phyloP scores from a whole-genome alignment of 2,888 invertebrate species.

The Leptinotarsa tumamoca region DNA sequence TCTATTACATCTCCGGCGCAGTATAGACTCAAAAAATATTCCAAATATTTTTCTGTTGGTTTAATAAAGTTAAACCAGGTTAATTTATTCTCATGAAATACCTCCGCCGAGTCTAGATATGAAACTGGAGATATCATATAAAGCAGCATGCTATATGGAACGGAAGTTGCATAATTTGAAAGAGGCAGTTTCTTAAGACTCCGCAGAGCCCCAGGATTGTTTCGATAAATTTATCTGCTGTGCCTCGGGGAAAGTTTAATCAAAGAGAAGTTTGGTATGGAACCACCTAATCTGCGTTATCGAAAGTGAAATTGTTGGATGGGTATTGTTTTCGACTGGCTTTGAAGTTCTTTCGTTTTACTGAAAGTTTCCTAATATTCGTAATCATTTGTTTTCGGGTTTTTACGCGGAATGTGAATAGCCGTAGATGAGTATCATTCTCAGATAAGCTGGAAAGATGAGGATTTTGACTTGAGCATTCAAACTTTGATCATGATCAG shows the following conservation, averaged over 20 bases:
- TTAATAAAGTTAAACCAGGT: slow-evolving; percentile 40
- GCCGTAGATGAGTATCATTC: not conserved
- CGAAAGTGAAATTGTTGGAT: slow-evolving; percentile 31
- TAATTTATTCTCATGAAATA: slow-evolving; percentile 43
- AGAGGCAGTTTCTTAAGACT: slow-evolving; percentile 29
- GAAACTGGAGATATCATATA: slow-evolving; percentile 36
- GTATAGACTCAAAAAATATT: slow-evolving; percentile 23
- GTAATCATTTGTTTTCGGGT: slow-evolving; percentile 9
- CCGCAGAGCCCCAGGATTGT: slow-evolving; percentile 24
- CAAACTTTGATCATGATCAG: too few species aligned
- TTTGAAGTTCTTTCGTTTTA: slow-evolving; percentile 9
- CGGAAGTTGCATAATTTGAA: slow-evolving; percentile 40
- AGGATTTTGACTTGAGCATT: not conserved
- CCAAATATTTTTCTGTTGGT: slow-evolving; percentile 34
- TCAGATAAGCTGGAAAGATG: not conserved
- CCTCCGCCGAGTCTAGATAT: slow-evolving; percentile 33
- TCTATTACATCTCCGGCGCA: not conserved
- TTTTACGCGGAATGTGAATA: not conserved
- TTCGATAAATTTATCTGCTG: slow-evolving; percentile 31
- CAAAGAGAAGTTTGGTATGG: slow-evolving; percentile 24
- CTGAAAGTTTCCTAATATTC: not conserved
- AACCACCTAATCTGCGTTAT: slow-evolving; percentile 31
- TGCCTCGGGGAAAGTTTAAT: slow-evolving; percentile 33
- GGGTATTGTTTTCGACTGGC: slow-evolving; percentile 23
- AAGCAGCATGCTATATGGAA: slow-evolving; percentile 32